Evolutionary conservation across 2,797 vertebrate genomes (phyloP), one percentile per base, ranked within the genome.

Genomic region (Alectoris magna): DNA sequence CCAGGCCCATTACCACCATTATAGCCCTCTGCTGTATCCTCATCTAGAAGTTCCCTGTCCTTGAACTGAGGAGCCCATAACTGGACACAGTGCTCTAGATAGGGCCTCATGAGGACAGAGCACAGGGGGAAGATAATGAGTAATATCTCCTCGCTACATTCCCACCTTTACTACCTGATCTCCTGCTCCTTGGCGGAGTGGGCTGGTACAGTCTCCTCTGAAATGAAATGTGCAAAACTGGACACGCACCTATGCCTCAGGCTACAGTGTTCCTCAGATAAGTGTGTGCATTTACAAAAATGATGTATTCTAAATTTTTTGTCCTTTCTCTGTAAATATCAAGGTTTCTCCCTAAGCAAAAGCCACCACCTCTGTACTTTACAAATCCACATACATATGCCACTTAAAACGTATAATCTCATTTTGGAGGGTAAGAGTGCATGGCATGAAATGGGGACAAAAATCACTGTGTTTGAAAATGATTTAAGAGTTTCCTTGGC

Each of bases 361-460:
- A 79, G 13, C 15, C 34, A 38, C 23, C 27, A 80, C 14, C 36
- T 60, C n/a, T 48, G 13, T 31, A 56, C 83, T 84, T 85, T 56
- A 44, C 24, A 48, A 51, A 74, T 49, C 64, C 13, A 59, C 4
- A 6, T 16, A 48, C 29, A 36, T 0, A 1, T 13, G 10, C 48
- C 76, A 58, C 22, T 72, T 83, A 84, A 78, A 78, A 44, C 9
- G 23, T 0, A 1, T 13, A 66, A 59, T 48, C 15, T 76, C 16
- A 14, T 88, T 74, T 68, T 69, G 27, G 46, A 62, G 58, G 31
- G 21, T 39, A 46, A 38, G 17, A 60, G 39, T 7, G 16, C 16
- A 56, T 24, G 21, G 58, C 0, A 0, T 1, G 1, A 27, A 68
- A 88, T 0, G 1, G 15, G 46, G 5, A 5, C 55, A 68, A 77